phyloP scores from a whole-genome alignment of 2,797 vertebrate genomes.

The Brachyrhaphis roseni region DNA sequence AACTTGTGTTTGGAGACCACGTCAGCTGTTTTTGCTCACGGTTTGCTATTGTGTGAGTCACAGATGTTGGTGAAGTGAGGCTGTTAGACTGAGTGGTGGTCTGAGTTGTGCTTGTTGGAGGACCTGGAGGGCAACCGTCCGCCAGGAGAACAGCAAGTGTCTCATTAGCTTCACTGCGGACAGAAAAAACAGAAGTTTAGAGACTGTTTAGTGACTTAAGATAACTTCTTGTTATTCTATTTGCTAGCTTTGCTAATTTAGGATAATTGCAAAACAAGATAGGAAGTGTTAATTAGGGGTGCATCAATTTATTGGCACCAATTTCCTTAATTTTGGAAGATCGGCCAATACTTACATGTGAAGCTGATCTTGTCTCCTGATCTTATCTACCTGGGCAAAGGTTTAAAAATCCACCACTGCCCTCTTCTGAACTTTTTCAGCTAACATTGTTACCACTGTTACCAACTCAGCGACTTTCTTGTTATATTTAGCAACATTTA shows the following conservation, averaged over 20 bases:
- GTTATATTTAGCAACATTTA: no score
- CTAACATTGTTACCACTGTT: no score
- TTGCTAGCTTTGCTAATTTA: not conserved
- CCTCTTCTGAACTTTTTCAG: no score
- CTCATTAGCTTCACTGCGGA: constrained; percentile 51
- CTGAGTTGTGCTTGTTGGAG: not conserved
- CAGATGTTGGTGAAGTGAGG: constrained; percentile 3
- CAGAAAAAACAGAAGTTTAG: not conserved
- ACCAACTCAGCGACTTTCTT: no score
- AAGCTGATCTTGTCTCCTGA: no score
- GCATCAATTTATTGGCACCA: no score
- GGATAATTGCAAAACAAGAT: not conserved
- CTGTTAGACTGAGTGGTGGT: constrained; percentile 2
- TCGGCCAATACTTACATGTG: no score
- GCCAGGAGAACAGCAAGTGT: constrained; percentile 63
- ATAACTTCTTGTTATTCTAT: not conserved
- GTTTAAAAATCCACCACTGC: no score
- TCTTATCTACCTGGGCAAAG: no score
- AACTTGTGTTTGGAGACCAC: not conserved
- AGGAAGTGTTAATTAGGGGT: not conserved
- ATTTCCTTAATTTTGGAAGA: no score
- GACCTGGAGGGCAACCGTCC: constrained; percentile 48
- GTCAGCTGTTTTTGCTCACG: constrained; percentile 2
- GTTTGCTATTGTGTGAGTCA: constrained; percentile 14
- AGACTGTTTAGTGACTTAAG: not conserved